Percentiles rank a stretch among this genome's conserved stretches.
Evolutionary conservation across 1,140 invertebrate genomes (phyloP).

Genomic region (Ruditapes philippinarum): DNA sequence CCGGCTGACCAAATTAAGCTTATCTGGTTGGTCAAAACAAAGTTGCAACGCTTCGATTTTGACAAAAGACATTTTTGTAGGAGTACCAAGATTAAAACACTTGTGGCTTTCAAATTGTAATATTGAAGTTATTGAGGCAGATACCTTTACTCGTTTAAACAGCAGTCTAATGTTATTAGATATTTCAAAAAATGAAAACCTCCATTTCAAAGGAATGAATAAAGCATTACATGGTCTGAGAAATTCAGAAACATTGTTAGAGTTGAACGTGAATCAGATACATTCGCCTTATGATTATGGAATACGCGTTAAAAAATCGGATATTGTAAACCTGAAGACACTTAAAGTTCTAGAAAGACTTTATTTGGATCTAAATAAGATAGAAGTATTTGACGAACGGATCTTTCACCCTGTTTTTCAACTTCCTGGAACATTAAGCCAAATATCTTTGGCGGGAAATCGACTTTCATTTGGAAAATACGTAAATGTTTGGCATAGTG

Average conservation of each 20-base stretch:
- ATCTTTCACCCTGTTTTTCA: background rate
- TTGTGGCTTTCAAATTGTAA: slow-evolving; percentile 3
- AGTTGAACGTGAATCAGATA: slow-evolving; percentile 46
- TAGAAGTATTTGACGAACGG: slow-evolving; percentile 54
- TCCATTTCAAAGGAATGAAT: slow-evolving; percentile 61
- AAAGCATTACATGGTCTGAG: slow-evolving; percentile 24
- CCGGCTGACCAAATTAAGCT: background rate
- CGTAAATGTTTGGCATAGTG: background rate
- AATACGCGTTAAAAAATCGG: background rate
- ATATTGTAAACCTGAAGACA: slow-evolving; percentile 49
- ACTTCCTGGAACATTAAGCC: background rate
- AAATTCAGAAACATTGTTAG: slow-evolving; percentile 8
- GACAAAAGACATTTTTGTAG: background rate
- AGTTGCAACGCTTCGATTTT: background rate
- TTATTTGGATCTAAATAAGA: slow-evolving; percentile 54
- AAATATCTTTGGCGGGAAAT: slow-evolving; percentile 45
- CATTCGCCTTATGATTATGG: slow-evolving; percentile 4
- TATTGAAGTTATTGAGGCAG: background rate
- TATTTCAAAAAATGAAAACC: slow-evolving; percentile 44
- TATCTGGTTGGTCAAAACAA: background rate
- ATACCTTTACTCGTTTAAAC: slow-evolving; percentile 30
- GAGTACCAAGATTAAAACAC: background rate
- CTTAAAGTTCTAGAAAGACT: background rate
- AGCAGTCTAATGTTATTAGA: background rate
- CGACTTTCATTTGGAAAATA: slow-evolving; percentile 26